Percentiles rank a stretch among this genome's conserved stretches.
Conservation (phyloP, 2,113 vertebrate species). For the human (Homo sapiens) region GRCh38 chr15:90149501-90150000, state of each 20-base stretch:
- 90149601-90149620: background rate
- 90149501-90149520: background rate
- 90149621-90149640: background rate
- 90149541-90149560: background rate
- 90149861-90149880: background rate
- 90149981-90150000: background rate
- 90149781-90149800: background rate
- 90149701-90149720: background rate
- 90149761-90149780: background rate
- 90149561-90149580: background rate
- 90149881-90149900: background rate
- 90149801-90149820: background rate
- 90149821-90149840: background rate
- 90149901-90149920: background rate
- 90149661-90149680: background rate
- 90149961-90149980: background rate
- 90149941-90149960: background rate
- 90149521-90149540: background rate
- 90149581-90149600: background rate
- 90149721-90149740: too few relatives aligned
- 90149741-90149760: too few relatives aligned
- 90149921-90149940: background rate
- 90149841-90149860: fast-evolving
- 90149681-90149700: background rate
- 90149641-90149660: background rate